Evolutionary conservation across 1,140 invertebrate species (phyloP).

Genomic region (Zaprionus africanus): DNA sequence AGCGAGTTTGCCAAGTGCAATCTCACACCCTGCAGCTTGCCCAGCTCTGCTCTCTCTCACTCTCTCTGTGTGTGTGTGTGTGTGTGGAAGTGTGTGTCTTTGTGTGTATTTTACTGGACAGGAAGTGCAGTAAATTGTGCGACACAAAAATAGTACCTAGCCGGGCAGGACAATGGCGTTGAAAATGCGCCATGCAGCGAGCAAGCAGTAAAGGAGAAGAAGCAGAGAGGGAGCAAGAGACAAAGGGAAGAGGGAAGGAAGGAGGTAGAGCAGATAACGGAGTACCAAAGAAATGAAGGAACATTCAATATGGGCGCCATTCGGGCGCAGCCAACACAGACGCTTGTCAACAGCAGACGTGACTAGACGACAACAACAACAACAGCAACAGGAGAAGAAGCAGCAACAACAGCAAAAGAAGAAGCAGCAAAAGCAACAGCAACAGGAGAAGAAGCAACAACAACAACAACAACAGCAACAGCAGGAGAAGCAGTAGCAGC

Average conservation of each 20-base stretch:
- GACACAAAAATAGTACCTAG: constrained; percentile 76
- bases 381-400: constrained; percentile 41
- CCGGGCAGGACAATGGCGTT: constrained; percentile 68
- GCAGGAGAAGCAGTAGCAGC: background rate
- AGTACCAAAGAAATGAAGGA: constrained; percentile 32
- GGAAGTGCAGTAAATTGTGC: constrained; percentile 78
- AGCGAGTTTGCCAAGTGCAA: constrained; percentile 47
- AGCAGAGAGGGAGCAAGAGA: constrained; percentile 4
- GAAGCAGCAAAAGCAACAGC: background rate
- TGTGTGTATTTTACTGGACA: constrained; percentile 55
- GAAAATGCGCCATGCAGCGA: constrained; percentile 74
- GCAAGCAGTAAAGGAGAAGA: constrained; percentile 16
- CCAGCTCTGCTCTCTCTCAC: background rate
- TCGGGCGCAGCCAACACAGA: constrained; percentile 58
- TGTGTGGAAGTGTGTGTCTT: constrained; percentile 1
- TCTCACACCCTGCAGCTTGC: constrained; percentile 5
- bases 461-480: constrained; percentile 30
- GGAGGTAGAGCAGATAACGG: background rate
- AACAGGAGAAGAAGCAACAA: constrained; percentile 4
- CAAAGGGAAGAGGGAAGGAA: background rate
- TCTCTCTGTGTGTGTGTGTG: background rate
- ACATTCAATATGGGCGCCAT: constrained; percentile 71
- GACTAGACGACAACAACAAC: constrained; percentile 67
- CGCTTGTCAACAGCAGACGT: constrained; percentile 74
- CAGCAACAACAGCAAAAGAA: constrained; percentile 20